phyloP scores from a whole-genome alignment of 1,140 invertebrate species.

The Drosophila lacteicornis region DNA sequence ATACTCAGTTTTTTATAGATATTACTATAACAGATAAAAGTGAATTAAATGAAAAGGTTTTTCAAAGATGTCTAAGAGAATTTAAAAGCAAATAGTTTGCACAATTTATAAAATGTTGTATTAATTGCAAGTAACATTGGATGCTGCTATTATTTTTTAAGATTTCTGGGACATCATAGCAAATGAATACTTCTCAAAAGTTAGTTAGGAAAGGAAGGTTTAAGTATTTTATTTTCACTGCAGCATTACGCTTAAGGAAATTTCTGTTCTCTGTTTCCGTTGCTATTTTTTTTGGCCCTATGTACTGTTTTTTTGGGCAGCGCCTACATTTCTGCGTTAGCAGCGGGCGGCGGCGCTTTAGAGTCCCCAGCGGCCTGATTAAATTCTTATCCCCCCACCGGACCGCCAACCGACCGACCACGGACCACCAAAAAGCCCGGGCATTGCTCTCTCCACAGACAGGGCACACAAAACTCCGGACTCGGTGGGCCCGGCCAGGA shows the following conservation, averaged over 20 bases:
- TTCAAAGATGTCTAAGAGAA: too few species aligned
- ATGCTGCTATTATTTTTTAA: background rate
- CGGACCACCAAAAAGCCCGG: constrained; percentile 14
- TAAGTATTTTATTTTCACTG: background rate
- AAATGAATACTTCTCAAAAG: too few species aligned
- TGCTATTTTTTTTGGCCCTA: constrained; percentile 17
- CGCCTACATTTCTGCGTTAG: constrained; percentile 45
- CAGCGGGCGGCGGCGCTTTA: constrained; percentile 63
- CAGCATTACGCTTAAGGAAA: constrained; percentile 70
- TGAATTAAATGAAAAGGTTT: too few species aligned
- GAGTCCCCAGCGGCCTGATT: constrained; percentile 82
- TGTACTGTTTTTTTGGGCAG: constrained; percentile 36
- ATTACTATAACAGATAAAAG: too few species aligned
- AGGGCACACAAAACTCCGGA: constrained; percentile 10
- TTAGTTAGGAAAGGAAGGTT: too few species aligned
- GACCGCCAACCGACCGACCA: constrained; percentile 24
- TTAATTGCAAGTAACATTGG: too few species aligned
- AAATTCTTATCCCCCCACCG: constrained; percentile 63
- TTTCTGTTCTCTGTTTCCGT: constrained; percentile 43
- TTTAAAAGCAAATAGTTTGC: too few species aligned
- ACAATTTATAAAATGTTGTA: too few species aligned
- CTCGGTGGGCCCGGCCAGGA: constrained; percentile 1
- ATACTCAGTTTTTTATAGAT: too few species aligned
- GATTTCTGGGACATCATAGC: too few species aligned
- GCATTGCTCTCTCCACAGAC: constrained; percentile 21